Conservation (phyloP, 2,888 invertebrate genomes). For the Monoplex corrugatus region DNA sequence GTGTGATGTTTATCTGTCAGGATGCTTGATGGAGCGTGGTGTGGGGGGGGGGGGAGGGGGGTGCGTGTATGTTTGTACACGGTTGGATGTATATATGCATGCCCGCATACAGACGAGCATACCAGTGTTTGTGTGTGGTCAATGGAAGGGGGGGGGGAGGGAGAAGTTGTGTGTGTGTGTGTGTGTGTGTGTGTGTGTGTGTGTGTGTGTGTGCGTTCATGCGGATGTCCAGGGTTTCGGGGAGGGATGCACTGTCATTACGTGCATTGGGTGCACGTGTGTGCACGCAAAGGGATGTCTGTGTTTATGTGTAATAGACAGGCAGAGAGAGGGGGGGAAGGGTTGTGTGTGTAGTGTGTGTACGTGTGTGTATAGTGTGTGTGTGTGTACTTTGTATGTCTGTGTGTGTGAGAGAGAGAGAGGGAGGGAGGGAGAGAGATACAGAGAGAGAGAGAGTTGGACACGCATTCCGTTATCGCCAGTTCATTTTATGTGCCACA, state of each 20-base stretch:
- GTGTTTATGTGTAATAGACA: neutral
- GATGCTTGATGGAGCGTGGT: neutral
- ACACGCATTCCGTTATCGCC: no score
- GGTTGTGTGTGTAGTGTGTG: no score
- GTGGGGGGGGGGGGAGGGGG: neutral
- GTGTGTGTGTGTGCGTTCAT: neutral
- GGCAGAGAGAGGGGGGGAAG: neutral
- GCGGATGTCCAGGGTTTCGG: neutral
- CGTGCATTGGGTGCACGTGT: neutral
- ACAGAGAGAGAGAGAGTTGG: no score
- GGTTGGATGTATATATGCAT: neutral
- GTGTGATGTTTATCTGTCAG: neutral
- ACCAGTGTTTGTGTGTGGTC: neutral
- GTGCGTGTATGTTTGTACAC: neutral
- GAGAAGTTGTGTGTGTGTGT: neutral
- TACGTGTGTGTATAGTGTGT: no score
- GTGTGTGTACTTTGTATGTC: neutral
- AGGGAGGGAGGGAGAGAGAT: no score
- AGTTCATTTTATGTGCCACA: no score
- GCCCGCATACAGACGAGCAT: neutral
- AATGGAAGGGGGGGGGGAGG: neutral
- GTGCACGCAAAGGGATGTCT: no score
- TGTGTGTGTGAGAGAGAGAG: no score
- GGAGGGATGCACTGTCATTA: neutral
- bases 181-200: conserved; percentile 26